Conservation (phyloP, 2,113 vertebrate genomes). For the Pipra filicauda region DNA sequence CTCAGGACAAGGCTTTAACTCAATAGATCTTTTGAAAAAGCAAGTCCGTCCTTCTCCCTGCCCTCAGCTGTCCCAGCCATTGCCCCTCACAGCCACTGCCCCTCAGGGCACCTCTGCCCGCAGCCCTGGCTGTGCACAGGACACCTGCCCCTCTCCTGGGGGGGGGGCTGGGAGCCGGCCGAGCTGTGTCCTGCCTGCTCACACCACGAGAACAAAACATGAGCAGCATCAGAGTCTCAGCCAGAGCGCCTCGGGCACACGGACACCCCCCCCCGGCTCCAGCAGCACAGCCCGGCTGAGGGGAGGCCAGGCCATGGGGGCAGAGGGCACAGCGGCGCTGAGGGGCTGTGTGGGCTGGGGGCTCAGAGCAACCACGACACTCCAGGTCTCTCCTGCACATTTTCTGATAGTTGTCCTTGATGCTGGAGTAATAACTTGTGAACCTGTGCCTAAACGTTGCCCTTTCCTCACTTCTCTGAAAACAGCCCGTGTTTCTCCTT, state of each 20-base stretch:
- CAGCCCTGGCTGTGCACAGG: rapidly evolving
- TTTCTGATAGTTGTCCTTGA: not conserved
- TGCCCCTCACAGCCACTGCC: not conserved
- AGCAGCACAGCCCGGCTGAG: no score
- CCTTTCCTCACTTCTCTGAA: not conserved
- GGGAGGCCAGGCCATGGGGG: no score
- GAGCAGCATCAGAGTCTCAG: not conserved
- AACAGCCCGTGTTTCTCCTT: not conserved
- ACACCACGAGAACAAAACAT: rapidly evolving
- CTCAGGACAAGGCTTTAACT: not conserved
- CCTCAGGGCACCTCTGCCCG: not conserved
- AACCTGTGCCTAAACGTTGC: not conserved
- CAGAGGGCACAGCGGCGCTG: not conserved
- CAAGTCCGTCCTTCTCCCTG: not conserved
- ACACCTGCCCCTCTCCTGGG: not conserved
- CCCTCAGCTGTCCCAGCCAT: not conserved
- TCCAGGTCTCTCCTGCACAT: not conserved
- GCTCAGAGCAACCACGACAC: not conserved
- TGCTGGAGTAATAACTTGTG: not conserved
- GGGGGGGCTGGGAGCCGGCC: rapidly evolving
- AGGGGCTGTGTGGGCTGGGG: no score
- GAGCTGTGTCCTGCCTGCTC: not conserved
- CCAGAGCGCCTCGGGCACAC: no score
- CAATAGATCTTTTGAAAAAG: not conserved
- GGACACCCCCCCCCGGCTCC: no score